Base-by-base conservation (phyloP, 92 coral and sea anemone genomes). In the Bergia sp. region DNA sequence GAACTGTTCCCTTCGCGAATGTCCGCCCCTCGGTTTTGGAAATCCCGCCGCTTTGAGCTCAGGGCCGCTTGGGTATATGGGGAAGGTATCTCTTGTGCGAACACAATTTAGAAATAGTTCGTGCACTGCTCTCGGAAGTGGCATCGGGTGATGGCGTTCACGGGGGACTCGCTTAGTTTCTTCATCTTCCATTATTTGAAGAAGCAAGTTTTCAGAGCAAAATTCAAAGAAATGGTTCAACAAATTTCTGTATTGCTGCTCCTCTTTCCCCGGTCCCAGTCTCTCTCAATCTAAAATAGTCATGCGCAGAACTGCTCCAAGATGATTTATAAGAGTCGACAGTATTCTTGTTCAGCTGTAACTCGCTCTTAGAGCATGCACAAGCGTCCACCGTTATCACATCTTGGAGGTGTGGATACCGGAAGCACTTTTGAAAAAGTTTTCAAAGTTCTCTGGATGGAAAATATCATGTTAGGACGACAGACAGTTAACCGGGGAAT, bases 41-140 rank as follows among this genome's bases (percentile, higher is more conserved):
- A 95, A 95, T 23, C 96, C 98, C 79, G 93, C 92, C 85, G 98
- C 91, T 87, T 95, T 95, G 75, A 95, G 86, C 45, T 93, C 98
- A 44, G 96, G 96, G 80, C 94, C 96, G 42, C 94, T 93, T 45
- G 98, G 98, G 80, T 90, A 95, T 10, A 78, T 79, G 74, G 89
- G 88, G 88, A 89, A 89, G 44, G 86, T 74, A 87, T 90, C 90
- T 87, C 93, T 91, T 77, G 92, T 82, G 74, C 96, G 93, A 50
- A 93, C 79, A 42, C 92, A 87, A 16, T 69, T 88, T 8, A 95
- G 23, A 77, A 95, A 93, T 74, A 95, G 77, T 38, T 93, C 93
- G 82, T 95, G 92, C 15, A 95, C 40, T 6, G 71, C 53, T 88
- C 90, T 89, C 36, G 92, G 93, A 55, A 95, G 58, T 79, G 98